Evolutionary conservation across 1,140 invertebrate species (phyloP), one percentile per base, ranked within the genome.

Genomic region (Pemphigus obesinymphae): DNA sequence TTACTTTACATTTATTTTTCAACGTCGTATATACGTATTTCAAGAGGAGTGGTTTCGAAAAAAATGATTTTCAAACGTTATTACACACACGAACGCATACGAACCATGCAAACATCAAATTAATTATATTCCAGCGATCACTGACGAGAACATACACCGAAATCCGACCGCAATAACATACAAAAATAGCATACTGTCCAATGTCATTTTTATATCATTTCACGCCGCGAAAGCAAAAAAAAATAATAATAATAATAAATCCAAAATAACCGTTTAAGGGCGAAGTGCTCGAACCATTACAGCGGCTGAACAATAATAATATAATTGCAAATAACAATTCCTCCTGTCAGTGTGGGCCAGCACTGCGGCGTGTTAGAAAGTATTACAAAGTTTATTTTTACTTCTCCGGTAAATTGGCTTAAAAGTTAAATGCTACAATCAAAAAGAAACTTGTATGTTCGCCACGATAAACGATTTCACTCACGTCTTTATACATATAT

Each of bases 251-350:
- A 34, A 66, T 66, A 66, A 68, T 68, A 68, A 68, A 68, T 68
- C 63, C 63, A 3, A 68, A 40, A n/a, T 68, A 68, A 68, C 63
- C 34, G 63, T 40, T 37, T 23, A 8, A 68, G 31, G 31, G 29
- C 37, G 37, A 68, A 68, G 63, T 68, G 37, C 63, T 37, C 37
- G 26, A 48, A 29, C 40, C 68, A 72, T 48, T 48, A 29, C 43
- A 29, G 15, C 43, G 20, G 15, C 43, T 26, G 23, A 70, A 70
- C 66, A 43, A 72, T 72, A 48, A n/a, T n/a, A n/a, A n/a, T n/a
- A n/a, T n/a, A n/a, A 72, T 72, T 70, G 66, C 66, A 70, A 43
- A 45, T 70, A 70, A 70, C 66, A 70, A 70, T 70, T 70, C 66
- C 23, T 70, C n/a, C 31, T n/a, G 34, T 66, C 63, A 34, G 63